Evolutionary conservation across 2,888 invertebrate species (phyloP), one percentile per base, ranked within the genome.

Genomic region (Nephrotoma guestfalica): DNA sequence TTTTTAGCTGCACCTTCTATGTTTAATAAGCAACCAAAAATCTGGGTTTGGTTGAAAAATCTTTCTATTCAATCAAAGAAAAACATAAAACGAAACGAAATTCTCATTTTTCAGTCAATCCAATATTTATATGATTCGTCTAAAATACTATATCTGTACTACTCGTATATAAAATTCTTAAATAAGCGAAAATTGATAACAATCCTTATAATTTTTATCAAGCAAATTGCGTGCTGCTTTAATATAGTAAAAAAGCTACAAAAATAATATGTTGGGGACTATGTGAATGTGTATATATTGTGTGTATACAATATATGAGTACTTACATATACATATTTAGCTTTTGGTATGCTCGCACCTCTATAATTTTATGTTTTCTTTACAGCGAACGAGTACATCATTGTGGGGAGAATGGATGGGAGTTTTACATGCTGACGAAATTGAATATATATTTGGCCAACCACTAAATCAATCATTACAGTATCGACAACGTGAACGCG

Each of bases 321-420:
- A 30, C 30, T 3, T 30, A 30, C 30, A 30, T 30, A 30, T 3
- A 30, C 30, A 30, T 30, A 30, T 57, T 71, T 11, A 71, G 30
- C 2, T 30, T 30, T 71, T 30, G 30, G 18, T 71, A 71, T 30
- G 30, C 30, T 71, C 9, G 18, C 71, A 51, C 15, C 51, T 9
- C 9, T 7, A 71, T 71, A 51, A 51, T 15, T 51, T 9, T 71
- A 71, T 71, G 18, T 30, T 11, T 87, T 83, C 87, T 88, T 86
- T 88, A 42, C 94, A 97, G 97, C 95, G 97, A 89, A 96, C 97
- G 86, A 97, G 96, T 91, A 96, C 96, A 86, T 98, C 97, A 89
- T 94, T 97, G 71, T 99, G 99, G 99, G 99, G 98, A 41, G 95
- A 97, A 90, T 99, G 99, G 99, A 99, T 99, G 98, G 99, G 99